These are phyloP conservation scores for Oreortyx pictus DNA, from an alignment of 2,797 vertebrate genomes.

Conservation along the genomic window DNA sequence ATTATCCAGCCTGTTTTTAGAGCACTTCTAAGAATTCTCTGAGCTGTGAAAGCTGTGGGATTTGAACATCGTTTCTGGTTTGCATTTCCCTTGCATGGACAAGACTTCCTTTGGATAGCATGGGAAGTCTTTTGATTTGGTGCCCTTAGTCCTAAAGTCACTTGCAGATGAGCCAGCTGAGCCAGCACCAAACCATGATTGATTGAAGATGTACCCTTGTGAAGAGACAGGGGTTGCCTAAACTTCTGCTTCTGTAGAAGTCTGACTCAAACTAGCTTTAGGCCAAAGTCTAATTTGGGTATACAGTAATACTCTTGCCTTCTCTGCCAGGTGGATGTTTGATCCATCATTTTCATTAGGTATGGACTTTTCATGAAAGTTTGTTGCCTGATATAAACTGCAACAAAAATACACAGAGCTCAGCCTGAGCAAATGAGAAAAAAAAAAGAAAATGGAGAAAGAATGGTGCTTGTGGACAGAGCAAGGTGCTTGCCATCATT, in stretches of 20 bases:
- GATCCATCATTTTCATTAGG: background rate
- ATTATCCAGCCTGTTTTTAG: background rate
- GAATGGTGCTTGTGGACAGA: background rate
- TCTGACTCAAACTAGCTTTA: slow-evolving; percentile 8
- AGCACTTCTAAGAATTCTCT: background rate
- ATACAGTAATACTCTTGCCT: background rate
- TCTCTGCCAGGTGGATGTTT: background rate
- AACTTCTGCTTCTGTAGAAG: background rate
- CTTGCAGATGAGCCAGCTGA: slow-evolving; percentile 27
- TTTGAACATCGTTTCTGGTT: background rate
- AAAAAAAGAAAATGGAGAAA: background rate
- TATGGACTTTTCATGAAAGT: background rate
- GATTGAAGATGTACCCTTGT: slow-evolving; percentile 43
- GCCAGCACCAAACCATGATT: background rate
- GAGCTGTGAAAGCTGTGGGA: background rate
- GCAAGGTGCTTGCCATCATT: background rate
- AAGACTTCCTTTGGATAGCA: background rate
- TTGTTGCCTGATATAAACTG: background rate
- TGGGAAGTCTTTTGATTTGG: background rate
- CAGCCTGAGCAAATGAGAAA: background rate
- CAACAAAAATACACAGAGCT: slow-evolving; percentile 20
- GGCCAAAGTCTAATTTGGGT: slow-evolving; percentile 9
- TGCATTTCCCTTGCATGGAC: background rate
- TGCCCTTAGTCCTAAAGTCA: slow-evolving; percentile 47
- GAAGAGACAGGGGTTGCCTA: background rate